Evolutionary conservation across 1,140 invertebrate genomes (phyloP).

Genomic region (Anadara kagoshimensis): DNA sequence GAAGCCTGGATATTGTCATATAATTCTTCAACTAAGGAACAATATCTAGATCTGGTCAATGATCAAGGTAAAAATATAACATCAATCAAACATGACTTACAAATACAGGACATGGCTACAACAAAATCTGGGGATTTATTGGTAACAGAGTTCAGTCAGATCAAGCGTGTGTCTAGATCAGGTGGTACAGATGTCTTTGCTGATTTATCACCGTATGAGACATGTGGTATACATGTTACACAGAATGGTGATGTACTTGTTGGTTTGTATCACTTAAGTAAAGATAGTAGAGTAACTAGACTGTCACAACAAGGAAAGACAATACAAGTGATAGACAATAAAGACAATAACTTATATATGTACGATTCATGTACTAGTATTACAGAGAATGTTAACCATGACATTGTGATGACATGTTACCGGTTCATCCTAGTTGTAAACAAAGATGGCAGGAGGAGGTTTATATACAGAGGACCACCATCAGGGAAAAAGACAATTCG

Average conservation of each 20-base stretch:
- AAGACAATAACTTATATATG: not conserved
- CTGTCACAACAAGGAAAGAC: not conserved
- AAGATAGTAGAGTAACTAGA: conserved; percentile 1
- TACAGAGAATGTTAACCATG: conserved; percentile 11
- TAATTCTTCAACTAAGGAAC: too few relatives aligned
- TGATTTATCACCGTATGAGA: not conserved
- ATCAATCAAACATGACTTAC: not conserved
- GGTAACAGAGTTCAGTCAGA: not conserved
- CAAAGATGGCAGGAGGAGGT: conserved; percentile 7
- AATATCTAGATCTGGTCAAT: too few relatives aligned
- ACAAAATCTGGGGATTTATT: not conserved
- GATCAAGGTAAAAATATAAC: too few relatives aligned
- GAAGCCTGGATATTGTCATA: too few relatives aligned
- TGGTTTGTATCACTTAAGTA: not conserved
- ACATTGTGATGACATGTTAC: conserved; percentile 11
- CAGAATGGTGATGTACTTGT: conserved; percentile 1
- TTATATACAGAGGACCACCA: conserved; percentile 14
- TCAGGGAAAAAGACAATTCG: not conserved
- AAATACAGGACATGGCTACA: conserved; percentile 8
- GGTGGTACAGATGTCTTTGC: not conserved
- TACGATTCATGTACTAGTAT: not conserved
- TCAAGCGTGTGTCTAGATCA: not conserved
- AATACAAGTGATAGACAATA: conserved; percentile 7
- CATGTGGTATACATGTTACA: conserved; percentile 3
- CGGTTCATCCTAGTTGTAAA: conserved; percentile 7